Evolutionary conservation across 1,140 invertebrate genomes (phyloP), one percentile per base, ranked within the genome.

Genomic region (Calephelis virginiensis): DNA sequence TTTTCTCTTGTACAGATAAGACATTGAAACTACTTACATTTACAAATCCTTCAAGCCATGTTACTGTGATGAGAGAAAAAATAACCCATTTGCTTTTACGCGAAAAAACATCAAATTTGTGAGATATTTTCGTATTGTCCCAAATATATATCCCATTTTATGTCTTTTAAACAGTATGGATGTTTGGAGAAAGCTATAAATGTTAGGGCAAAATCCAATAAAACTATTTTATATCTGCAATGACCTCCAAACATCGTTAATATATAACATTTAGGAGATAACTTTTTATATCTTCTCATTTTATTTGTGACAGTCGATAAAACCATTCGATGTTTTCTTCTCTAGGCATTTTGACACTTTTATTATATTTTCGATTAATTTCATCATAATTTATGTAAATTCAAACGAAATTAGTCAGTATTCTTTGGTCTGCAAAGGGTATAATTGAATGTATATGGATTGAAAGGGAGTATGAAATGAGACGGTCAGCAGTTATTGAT

Each of bases 401-500:
- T 8, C 60, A 66, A 62, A 45, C 48, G 40, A 78, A 76, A 71
- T 38, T 72, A 13, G 45, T 60, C 74, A 12, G 59, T 82, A 73
- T 67, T 14, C 8, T 14, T n/a, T 53, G 45, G 61, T 14, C 4
- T 8, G 47, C 67, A 83, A 63, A 61, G 72, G 61, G 64, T 53
- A 65, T 62, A 70, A 17, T 81, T 9, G 68, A 28, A 43, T 68
- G 69, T 47, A 46, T 56, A 70, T 79, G 80, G 78, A 82, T 83
- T 83, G 80, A 77, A 82, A 79, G 78, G 75, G 70, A 74, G 80
- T 75, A 76, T 78, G 78, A 83, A 85, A 85, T 85, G 80, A 85
- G 79, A 80, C 73, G 82, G 84, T 85, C 82, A 86, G 84, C 81
- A 79, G 78, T 82, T 86, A 86, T 86, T 86, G 82, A 86, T 86